These are phyloP conservation scores for Kryptopterus vitreolus DNA, from an alignment of 2,797 vertebrate species.

Conservation along the genomic window DNA sequence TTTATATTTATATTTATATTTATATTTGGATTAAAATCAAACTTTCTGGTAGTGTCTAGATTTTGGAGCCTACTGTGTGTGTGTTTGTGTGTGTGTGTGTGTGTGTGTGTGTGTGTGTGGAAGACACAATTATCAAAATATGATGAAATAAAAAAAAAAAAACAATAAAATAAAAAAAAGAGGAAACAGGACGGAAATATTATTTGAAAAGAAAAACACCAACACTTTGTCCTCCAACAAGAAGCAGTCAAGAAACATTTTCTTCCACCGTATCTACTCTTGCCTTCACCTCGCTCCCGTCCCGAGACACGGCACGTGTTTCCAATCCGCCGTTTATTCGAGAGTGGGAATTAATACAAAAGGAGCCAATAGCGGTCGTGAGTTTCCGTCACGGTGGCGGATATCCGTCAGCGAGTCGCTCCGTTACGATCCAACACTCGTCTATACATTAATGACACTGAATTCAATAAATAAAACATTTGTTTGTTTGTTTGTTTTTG, in stretches of 20 bases:
- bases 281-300: constrained; percentile 37
- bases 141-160: constrained; percentile 10
- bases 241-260: constrained; percentile 83
- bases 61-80: constrained; percentile 1
- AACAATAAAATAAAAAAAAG: neutral
- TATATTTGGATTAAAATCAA: neutral
- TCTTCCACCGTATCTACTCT: constrained; percentile 80
- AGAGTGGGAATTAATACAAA: neutral
- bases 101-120: constrained; percentile 19
- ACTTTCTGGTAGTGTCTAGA: constrained; percentile 12
- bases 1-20: neutral
- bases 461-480: too few relatives aligned
- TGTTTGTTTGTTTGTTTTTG: too few relatives aligned
- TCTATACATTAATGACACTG: neutral
- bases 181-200: constrained; percentile 26
- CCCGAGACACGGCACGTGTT: constrained; percentile 9
- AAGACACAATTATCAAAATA: neutral
- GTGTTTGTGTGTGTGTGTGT: constrained; percentile 17
- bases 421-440: neutral
- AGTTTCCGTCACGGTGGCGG: neutral
- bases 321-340: neutral
- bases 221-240: constrained; percentile 59
- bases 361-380: too few relatives aligned
- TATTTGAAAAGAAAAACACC: constrained; percentile 67
- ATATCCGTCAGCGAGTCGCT: neutral